Percentiles rank a stretch among this genome's conserved stretches.
phyloP scores from a whole-genome alignment of 2,888 invertebrate genomes.

The Philopedon plagiatum region DNA sequence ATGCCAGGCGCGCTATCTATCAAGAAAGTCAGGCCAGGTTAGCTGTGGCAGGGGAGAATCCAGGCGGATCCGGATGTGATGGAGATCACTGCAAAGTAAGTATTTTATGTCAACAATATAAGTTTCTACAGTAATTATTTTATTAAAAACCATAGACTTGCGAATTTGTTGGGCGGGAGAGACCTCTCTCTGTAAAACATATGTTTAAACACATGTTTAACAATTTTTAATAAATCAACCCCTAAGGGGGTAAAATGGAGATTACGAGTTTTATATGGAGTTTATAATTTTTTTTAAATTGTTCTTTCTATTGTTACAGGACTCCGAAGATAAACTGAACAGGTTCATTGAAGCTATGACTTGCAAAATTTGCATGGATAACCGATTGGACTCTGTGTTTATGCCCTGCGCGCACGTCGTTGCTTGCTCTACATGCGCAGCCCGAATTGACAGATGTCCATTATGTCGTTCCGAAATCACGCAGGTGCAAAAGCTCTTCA shows the following conservation, averaged over 20 bases:
- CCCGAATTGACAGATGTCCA: slow-evolving; percentile 81
- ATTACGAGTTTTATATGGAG: background rate
- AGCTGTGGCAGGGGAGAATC: slow-evolving; percentile 63
- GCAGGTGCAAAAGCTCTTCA: slow-evolving; percentile 79
- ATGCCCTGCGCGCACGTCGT: slow-evolving; percentile 92
- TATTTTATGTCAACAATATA: slow-evolving; percentile 31
- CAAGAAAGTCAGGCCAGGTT: slow-evolving; percentile 61
- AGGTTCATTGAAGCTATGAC: slow-evolving; percentile 79
- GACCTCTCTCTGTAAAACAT: too few relatives aligned
- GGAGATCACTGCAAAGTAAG: slow-evolving; percentile 65
- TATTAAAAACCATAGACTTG: too few relatives aligned
- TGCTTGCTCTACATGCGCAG: slow-evolving; percentile 84
- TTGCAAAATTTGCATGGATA: slow-evolving; percentile 92
- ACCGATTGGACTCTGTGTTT: slow-evolving; percentile 85
- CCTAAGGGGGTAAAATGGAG: too few relatives aligned
- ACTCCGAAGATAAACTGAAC: slow-evolving; percentile 72
- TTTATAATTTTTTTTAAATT: slow-evolving; percentile 22
- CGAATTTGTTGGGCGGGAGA: too few relatives aligned
- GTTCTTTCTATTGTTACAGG: slow-evolving; percentile 64
- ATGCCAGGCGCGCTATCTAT: slow-evolving; percentile 82
- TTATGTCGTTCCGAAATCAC: slow-evolving; percentile 81
- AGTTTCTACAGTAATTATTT: too few relatives aligned
- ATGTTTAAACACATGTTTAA: too few relatives aligned
- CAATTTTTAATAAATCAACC: too few relatives aligned
- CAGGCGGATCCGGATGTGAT: slow-evolving; percentile 53